Base-by-base conservation (phyloP, 2,797 vertebrate genomes). In the Manis pentadactyla region DNA sequence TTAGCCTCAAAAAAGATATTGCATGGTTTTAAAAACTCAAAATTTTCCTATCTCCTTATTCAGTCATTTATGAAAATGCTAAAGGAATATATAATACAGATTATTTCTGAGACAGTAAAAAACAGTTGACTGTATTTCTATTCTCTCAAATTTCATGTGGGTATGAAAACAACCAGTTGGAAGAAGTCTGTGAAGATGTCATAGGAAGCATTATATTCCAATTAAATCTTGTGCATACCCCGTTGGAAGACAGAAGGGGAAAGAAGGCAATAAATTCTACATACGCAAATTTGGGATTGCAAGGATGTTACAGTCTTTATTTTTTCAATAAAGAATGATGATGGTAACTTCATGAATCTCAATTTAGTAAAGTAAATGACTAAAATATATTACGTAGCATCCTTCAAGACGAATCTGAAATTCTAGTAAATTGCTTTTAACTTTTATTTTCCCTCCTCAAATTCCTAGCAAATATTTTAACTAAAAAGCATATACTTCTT, bases 11-110 rank as follows among this genome's bases (percentile, higher is more conserved):
- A 77, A 92, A 73, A 55, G 1, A 29, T 23, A 66, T 27, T 77
- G 17, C 9, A 19, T 77, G 34, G 5, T 92, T 68, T 83, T 64
- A 68, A 96, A n/a, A 39, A 27, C 2, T 78, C 29, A 82, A 71
- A 78, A 64, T 59, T 46, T 81, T 93, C 25, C 46, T 64, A 73
- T 49, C 12, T 77, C 63, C n/a, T 49, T 75, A 78, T 39, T 78
- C 6, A 84, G 23, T 68, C 14, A 93, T 87, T 81, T 86, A 71
- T 86, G 46, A 87, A 97, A 84, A n/a, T 69, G 27, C 17, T 64
- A 83, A 88, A 59, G 55, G 19, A 61, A 68, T 78, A 59, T 8
- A 34, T 23, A 71, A 49, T 37, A 69, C 4, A 66, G 21, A 61
- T 34, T n/a, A 29, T 77, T 90, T 91, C 86, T 90, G 25, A 15